phyloP scores from a whole-genome alignment of 2,888 invertebrate species.

The Papilio gigon region DNA sequence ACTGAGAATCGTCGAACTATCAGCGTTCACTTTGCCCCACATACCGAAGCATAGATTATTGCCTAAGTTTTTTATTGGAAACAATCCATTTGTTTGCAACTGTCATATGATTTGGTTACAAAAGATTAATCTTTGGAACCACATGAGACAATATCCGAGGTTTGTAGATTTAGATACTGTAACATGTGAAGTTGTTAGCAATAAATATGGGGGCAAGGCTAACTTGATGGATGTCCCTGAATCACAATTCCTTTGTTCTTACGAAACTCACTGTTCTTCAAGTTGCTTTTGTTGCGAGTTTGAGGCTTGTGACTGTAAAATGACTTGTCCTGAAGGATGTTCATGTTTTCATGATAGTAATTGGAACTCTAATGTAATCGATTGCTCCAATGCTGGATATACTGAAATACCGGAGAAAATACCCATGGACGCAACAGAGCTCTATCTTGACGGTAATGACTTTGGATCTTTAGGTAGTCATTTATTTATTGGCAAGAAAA shows the following conservation, averaged over 20 bases:
- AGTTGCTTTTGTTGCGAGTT: slow-evolving; percentile 94
- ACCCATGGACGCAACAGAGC: slow-evolving; percentile 94
- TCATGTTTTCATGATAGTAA: slow-evolving; percentile 92
- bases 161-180: slow-evolving; percentile 90
- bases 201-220: slow-evolving; percentile 84
- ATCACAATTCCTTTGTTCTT: slow-evolving; percentile 90
- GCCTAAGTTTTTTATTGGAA: slow-evolving; percentile 90
- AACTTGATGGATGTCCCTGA: slow-evolving; percentile 86
- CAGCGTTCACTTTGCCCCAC: slow-evolving; percentile 86
- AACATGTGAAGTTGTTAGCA: slow-evolving; percentile 88
- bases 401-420: slow-evolving; percentile 88
- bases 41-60: slow-evolving; percentile 85
- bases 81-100: slow-evolving; percentile 93
- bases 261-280: slow-evolving; percentile 91
- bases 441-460: slow-evolving; percentile 91
- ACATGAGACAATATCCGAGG: slow-evolving; percentile 88
- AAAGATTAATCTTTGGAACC: slow-evolving; percentile 88
- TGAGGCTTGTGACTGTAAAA: slow-evolving; percentile 94
- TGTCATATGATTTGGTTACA: slow-evolving; percentile 94
- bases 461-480: slow-evolving; percentile 89
- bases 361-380: slow-evolving; percentile 92
- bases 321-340: slow-evolving; percentile 92
- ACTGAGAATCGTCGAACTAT: slow-evolving; percentile 87
- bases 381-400: slow-evolving; percentile 89
- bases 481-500: slow-evolving; percentile 92